Conservation (phyloP, 92 coral and sea anemone genomes). For the Zoanthus sansibaricus region DNA sequence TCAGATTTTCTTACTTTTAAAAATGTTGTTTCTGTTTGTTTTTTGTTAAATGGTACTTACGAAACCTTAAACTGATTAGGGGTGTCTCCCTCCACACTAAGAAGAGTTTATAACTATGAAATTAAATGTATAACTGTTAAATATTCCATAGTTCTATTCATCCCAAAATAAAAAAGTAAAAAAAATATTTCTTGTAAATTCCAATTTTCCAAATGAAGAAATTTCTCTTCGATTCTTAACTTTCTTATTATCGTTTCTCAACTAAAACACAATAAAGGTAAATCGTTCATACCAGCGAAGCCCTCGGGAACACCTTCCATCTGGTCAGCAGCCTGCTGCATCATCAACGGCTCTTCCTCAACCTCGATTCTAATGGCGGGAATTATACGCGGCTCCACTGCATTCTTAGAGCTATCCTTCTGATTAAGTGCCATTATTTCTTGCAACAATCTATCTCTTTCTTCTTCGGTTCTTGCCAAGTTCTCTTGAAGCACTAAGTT, state of each 20-base stretch:
- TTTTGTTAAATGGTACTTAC: too few species aligned
- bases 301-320: slow-evolving; percentile 78
- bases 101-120: too few species aligned
- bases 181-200: too few species aligned
- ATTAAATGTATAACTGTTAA: too few species aligned
- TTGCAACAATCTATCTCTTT: slow-evolving; percentile 75
- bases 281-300: slow-evolving; percentile 24
- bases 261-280: neutral
- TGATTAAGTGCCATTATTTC: slow-evolving; percentile 71
- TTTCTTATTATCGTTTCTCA: neutral
- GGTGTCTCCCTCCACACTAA: too few species aligned
- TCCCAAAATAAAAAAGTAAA: too few species aligned
- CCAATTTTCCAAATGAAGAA: neutral
- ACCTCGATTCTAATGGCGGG: slow-evolving; percentile 68
- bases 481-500: slow-evolving; percentile 68
- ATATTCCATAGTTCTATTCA: too few species aligned
- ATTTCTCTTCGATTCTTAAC: neutral
- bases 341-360: slow-evolving; percentile 78
- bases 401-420: slow-evolving; percentile 47
- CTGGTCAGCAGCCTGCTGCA: slow-evolving; percentile 65
- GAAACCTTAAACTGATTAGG: too few species aligned
- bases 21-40: too few species aligned
- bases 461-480: slow-evolving; percentile 59
- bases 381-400: slow-evolving; percentile 64
- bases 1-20: neutral